A percentile compares a stretch with the other conserved stretches of the same genome.
Conservation (phyloP, 2,113 vertebrate genomes). For the Himantopus leucocephalus region DNA sequence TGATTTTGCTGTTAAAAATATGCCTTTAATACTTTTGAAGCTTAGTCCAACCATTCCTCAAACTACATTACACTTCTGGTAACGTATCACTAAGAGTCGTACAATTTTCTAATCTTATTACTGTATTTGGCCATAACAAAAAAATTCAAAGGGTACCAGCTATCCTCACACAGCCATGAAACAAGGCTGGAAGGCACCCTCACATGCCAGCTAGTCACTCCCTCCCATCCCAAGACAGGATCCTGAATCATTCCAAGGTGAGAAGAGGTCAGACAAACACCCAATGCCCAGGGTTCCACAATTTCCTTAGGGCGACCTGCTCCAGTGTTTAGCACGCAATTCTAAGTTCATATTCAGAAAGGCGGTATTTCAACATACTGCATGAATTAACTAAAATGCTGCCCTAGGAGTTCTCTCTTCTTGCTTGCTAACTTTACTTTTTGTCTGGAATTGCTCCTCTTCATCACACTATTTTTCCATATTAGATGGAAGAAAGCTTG, state of each 20-base stretch:
- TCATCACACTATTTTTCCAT: neutral
- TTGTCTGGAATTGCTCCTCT: neutral
- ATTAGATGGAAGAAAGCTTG: neutral
- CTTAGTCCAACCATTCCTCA: neutral
- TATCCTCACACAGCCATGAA: neutral
- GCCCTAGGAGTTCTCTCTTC: neutral
- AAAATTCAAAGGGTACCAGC: neutral
- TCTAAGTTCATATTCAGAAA: neutral
- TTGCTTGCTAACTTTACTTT: neutral
- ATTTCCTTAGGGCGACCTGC: neutral
- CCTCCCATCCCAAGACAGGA: neutral
- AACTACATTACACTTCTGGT: neutral
- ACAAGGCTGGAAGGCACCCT: neutral
- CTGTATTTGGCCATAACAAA: neutral
- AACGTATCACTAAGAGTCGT: rapidly evolving
- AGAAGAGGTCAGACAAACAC: neutral
- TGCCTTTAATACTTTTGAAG: neutral
- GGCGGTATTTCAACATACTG: neutral
- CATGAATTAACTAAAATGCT: neutral
- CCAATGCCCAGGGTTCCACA: neutral
- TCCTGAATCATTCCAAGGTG: neutral
- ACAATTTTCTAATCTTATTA: neutral
- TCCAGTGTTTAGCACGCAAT: neutral
- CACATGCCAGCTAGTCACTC: neutral
- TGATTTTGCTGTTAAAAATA: neutral